Conservation (phyloP, 2,797 vertebrate genomes). For the Coccyzus lansbergi region DNA sequence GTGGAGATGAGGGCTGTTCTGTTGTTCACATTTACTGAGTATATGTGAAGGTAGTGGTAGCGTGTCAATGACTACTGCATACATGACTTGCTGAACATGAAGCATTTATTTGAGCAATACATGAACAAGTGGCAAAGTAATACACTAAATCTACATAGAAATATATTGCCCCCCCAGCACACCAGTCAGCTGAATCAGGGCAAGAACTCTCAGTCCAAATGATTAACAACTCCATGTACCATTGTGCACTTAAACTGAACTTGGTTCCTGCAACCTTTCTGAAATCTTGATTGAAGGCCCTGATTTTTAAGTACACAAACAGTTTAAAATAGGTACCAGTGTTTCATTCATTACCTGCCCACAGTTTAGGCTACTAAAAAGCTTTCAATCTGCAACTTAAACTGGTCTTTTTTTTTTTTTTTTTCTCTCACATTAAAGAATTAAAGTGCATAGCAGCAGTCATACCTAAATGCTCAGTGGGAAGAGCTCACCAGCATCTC, state of each 20-base stretch:
- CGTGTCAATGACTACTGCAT: not conserved
- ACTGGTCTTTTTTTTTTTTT: not conserved
- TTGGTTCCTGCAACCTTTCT: not conserved
- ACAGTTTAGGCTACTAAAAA: not conserved
- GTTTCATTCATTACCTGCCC: not conserved
- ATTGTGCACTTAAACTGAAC: not conserved
- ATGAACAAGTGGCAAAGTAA: slow-evolving; percentile 6
- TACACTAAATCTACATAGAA: slow-evolving; percentile 6
- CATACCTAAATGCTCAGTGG: not conserved
- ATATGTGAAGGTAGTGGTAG: not conserved
- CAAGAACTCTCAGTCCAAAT: not conserved
- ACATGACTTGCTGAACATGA: slow-evolving; percentile 29
- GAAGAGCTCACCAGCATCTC: not conserved
- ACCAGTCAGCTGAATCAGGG: not conserved
- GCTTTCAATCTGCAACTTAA: not conserved
- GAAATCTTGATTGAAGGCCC: not conserved
- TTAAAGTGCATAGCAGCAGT: slow-evolving; percentile 17
- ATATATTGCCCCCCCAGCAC: not conserved
- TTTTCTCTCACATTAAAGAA: not conserved
- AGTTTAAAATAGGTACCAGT: not conserved
- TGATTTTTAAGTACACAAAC: not conserved
- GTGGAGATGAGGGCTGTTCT: not conserved
- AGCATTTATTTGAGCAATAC: slow-evolving; percentile 61
- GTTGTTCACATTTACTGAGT: not conserved
- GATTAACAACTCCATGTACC: not conserved